Conservation (phyloP, 2,797 vertebrate genomes). For the Lacerta bilineata region DNA sequence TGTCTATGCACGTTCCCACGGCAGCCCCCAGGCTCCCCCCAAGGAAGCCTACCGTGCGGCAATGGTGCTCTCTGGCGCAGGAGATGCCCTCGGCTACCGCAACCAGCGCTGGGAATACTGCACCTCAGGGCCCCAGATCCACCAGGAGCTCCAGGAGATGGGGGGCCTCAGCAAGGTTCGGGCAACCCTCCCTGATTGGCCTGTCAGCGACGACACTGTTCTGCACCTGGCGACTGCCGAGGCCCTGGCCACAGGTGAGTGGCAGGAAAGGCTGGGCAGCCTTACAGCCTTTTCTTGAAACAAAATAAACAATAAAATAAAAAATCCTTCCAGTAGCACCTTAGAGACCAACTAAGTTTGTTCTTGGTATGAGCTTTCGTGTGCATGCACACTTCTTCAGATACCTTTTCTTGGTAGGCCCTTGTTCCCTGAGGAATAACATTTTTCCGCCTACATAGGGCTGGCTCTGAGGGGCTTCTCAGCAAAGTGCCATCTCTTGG, state of each 20-base stretch:
- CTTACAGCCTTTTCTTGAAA: not conserved
- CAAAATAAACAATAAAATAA: too few species aligned
- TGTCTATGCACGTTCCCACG: not conserved
- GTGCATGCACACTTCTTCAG: too few species aligned
- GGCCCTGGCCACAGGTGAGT: conserved; percentile 84
- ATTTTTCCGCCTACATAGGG: not conserved
- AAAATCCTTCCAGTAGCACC: too few species aligned
- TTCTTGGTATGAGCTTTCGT: too few species aligned
- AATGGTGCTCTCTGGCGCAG: conserved; percentile 86
- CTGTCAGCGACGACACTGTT: conserved; percentile 89
- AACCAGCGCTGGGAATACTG: conserved; percentile 86
- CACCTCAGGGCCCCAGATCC: conserved; percentile 80
- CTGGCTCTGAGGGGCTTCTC: not conserved
- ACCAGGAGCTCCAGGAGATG: conserved; percentile 83
- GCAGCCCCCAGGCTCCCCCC: conserved; percentile 18
- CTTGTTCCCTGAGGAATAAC: not conserved
- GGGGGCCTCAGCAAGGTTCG: conserved; percentile 83
- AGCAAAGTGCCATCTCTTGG: not conserved
- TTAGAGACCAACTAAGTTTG: too few species aligned
- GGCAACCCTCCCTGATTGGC: conserved; percentile 86
- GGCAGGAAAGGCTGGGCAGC: not conserved
- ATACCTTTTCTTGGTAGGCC: too few species aligned
- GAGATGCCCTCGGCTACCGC: conserved; percentile 84
- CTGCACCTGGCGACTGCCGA: conserved; percentile 89
- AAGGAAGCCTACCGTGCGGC: conserved; percentile 78